These are phyloP conservation scores for Argyra leucocephala DNA, from an alignment of 2,888 invertebrate genomes.

Conservation along the genomic window DNA sequence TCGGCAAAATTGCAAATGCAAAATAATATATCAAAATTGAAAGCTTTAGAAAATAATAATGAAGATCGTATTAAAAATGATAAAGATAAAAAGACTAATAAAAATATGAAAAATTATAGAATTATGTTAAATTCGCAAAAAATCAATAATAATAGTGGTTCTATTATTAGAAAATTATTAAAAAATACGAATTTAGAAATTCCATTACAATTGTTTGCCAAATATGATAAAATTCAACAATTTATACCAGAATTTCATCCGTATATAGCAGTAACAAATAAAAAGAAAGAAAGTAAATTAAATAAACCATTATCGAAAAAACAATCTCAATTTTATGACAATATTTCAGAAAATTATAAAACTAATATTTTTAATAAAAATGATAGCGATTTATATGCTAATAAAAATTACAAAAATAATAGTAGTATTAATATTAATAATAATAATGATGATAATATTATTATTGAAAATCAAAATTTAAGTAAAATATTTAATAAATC, in stretches of 20 bases:
- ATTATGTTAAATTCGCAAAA: neutral
- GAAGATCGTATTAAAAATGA: neutral
- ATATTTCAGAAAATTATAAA: constrained; percentile 1
- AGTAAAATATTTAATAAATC: too few relatives aligned
- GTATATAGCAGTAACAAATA: constrained; percentile 26
- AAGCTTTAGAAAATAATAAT: neutral
- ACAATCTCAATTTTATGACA: constrained; percentile 3
- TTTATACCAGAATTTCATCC: constrained; percentile 63
- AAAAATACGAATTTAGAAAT: constrained; percentile 6
- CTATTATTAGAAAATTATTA: neutral
- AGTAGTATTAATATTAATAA: neutral
- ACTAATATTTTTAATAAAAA: neutral
- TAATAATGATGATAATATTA: neutral
- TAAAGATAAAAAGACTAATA: neutral
- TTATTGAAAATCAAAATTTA: neutral
- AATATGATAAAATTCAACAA: constrained; percentile 65
- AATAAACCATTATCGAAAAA: constrained; percentile 1
- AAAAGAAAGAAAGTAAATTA: neutral
- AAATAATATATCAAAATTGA: neutral
- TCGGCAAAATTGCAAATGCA: neutral
- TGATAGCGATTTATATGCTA: neutral
- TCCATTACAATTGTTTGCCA: constrained; percentile 51
- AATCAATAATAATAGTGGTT: neutral
- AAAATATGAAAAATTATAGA: constrained; percentile 3
- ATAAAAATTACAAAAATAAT: neutral